These are phyloP conservation scores for Galaxea fascicularis DNA, from an alignment of 92 coral and sea anemone species.

Conservation along the genomic window DNA sequence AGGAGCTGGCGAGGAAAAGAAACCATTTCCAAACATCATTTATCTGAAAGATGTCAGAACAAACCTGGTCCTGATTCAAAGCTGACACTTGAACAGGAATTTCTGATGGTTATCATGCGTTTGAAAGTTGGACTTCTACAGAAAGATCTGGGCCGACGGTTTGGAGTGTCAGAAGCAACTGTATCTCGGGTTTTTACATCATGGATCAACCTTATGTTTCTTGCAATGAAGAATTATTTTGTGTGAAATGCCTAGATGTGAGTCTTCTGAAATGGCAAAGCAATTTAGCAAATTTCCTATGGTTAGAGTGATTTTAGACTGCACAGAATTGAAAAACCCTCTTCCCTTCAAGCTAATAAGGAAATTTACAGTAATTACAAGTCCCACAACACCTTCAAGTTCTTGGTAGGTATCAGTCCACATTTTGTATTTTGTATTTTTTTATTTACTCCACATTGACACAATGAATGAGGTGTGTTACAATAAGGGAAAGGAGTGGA, in stretches of 20 bases:
- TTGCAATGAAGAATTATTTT: slow-evolving; percentile 46
- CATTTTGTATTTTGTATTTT: too few species aligned
- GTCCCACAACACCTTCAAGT: slow-evolving; percentile 58
- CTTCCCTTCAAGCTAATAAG: slow-evolving; percentile 51
- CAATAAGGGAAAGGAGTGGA: too few species aligned
- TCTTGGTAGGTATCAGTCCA: slow-evolving; percentile 26
- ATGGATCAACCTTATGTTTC: slow-evolving; percentile 57
- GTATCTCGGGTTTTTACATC: slow-evolving; percentile 54
- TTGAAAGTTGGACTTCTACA: slow-evolving; percentile 47
- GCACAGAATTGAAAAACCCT: slow-evolving; percentile 65
- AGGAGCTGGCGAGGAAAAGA: slow-evolving; percentile 50
- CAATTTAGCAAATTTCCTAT: slow-evolving; percentile 57
- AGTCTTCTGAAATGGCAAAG: slow-evolving; percentile 45
- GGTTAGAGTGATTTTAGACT: slow-evolving; percentile 55
- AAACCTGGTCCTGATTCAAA: slow-evolving; percentile 62
- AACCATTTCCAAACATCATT: slow-evolving; percentile 30
- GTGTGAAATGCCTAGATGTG: slow-evolving; percentile 40
- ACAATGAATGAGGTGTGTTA: too few species aligned
- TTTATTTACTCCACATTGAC: too few species aligned
- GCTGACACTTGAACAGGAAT: slow-evolving; percentile 52
- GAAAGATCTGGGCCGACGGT: slow-evolving; percentile 42
- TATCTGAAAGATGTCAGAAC: slow-evolving; percentile 42
- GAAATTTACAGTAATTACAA: slow-evolving; percentile 53
- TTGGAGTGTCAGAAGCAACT: slow-evolving; percentile 46
- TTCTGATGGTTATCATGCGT: slow-evolving; percentile 49